Evolutionary conservation across 2,888 invertebrate species (phyloP).

Genomic region (Drosophila prostipennis): DNA sequence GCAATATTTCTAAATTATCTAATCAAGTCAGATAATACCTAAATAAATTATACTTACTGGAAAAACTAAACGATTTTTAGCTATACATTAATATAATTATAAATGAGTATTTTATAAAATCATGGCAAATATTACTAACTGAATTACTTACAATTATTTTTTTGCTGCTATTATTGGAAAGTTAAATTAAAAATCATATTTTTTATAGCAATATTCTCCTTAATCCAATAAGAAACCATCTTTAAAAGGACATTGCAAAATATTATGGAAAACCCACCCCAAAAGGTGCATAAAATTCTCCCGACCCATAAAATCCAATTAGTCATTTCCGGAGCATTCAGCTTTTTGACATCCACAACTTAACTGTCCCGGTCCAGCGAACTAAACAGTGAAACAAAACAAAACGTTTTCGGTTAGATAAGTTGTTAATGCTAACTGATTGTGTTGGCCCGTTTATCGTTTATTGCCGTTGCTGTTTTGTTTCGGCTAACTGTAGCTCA

Average conservation of each 20-base stretch:
- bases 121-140: too few species aligned
- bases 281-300: slow-evolving; percentile 36
- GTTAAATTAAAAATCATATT: too few species aligned
- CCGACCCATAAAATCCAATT: slow-evolving; percentile 59
- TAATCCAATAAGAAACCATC: background rate
- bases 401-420: slow-evolving; percentile 43
- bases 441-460: slow-evolving; percentile 18
- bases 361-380: slow-evolving; percentile 41
- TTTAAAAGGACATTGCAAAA: background rate
- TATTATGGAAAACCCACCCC: background rate
- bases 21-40: background rate
- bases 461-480: slow-evolving; percentile 38
- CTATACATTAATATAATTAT: too few species aligned
- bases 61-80: too few species aligned
- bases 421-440: slow-evolving; percentile 35
- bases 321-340: slow-evolving; percentile 69
- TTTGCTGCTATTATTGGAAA: too few species aligned
- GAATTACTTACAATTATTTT: too few species aligned
- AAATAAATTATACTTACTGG: background rate
- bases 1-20: background rate
- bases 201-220: background rate
- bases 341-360: slow-evolving; percentile 62
- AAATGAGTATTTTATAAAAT: too few species aligned
- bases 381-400: slow-evolving; percentile 11
- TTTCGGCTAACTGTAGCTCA: slow-evolving; percentile 70